Conservation (phyloP, 2,797 vertebrate species). For the Leptatherina wallacei region DNA sequence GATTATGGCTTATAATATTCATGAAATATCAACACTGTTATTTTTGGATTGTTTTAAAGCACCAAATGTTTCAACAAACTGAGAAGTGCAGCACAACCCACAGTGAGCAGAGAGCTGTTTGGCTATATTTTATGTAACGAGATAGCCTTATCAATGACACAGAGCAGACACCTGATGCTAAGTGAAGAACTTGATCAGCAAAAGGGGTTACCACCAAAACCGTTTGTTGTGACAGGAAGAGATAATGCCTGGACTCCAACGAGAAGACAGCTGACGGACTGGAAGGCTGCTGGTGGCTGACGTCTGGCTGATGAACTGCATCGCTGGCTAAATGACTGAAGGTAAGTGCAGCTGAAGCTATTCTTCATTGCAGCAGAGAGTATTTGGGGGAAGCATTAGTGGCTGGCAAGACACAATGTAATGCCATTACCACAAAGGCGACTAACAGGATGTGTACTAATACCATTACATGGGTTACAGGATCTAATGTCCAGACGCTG, state of each 20-base stretch:
- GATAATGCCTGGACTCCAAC: neutral
- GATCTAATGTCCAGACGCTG: conserved; percentile 36
- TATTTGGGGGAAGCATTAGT: conserved; percentile 30
- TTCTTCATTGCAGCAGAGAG: conserved; percentile 30
- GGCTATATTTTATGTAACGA: conserved; percentile 30
- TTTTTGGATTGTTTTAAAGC: conserved; percentile 2
- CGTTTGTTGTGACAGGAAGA: conserved; percentile 22
- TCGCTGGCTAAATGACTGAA: conserved; percentile 31
- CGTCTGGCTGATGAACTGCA: conserved; percentile 19
- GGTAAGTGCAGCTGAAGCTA: conserved; percentile 26
- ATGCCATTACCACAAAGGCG: conserved; percentile 33
- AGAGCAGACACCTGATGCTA: conserved; percentile 62
- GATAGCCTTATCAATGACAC: conserved; percentile 49
- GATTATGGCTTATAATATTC: conserved; percentile 32
- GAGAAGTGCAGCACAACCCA: conserved; percentile 3
- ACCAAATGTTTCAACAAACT: conserved; percentile 8
- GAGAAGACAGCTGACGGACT: conserved; percentile 17
- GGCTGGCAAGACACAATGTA: conserved; percentile 31
- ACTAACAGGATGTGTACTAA: conserved; percentile 3
- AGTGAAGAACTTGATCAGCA: conserved; percentile 53
- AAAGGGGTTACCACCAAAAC: conserved; percentile 28
- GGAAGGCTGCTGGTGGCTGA: conserved; percentile 15
- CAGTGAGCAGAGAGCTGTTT: conserved; percentile 21
- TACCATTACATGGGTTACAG: conserved; percentile 17
- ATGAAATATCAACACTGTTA: conserved; percentile 1